A percentile compares a stretch with the other conserved stretches of the same genome.
These are phyloP conservation scores for Catocala sponsa DNA, from an alignment of 2,888 invertebrate genomes.

Conservation along the genomic window DNA sequence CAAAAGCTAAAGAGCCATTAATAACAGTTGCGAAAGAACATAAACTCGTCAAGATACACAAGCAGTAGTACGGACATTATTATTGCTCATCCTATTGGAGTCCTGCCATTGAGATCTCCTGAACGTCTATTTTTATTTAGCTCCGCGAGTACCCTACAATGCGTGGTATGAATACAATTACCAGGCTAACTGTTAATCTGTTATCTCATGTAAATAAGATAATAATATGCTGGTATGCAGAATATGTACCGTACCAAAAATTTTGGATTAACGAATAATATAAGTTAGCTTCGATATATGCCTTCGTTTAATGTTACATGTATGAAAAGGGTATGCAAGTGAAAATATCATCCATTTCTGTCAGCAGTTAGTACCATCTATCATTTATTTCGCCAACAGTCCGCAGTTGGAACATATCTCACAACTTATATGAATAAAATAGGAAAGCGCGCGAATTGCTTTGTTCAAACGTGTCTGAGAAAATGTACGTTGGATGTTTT, in stretches of 20 bases:
- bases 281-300: too few species aligned
- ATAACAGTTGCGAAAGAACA: constrained; percentile 10
- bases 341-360: constrained; percentile 12
- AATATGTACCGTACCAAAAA: too few species aligned
- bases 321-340: background rate
- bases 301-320: background rate
- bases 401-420: constrained; percentile 21
- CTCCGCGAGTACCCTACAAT: constrained; percentile 30
- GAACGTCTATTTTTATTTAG: constrained; percentile 53
- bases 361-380: constrained; percentile 6
- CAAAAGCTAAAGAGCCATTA: background rate
- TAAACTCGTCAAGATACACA: constrained; percentile 8
- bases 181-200: too few species aligned
- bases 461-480: constrained; percentile 30
- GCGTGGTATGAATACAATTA: constrained; percentile 36
- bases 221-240: too few species aligned
- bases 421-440: constrained; percentile 33
- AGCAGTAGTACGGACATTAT: background rate
- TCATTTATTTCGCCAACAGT: constrained; percentile 16
- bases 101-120: constrained; percentile 33
- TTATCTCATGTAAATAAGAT: too few species aligned
- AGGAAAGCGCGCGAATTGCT: constrained; percentile 34
- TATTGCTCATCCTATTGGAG: constrained; percentile 13
- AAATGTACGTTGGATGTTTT: constrained; percentile 25
- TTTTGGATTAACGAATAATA: too few species aligned